Percentiles rank a stretch among this genome's conserved stretches.
Conservation (phyloP, 2,797 vertebrate genomes). For the Erpetoichthys calabaricus region DNA sequence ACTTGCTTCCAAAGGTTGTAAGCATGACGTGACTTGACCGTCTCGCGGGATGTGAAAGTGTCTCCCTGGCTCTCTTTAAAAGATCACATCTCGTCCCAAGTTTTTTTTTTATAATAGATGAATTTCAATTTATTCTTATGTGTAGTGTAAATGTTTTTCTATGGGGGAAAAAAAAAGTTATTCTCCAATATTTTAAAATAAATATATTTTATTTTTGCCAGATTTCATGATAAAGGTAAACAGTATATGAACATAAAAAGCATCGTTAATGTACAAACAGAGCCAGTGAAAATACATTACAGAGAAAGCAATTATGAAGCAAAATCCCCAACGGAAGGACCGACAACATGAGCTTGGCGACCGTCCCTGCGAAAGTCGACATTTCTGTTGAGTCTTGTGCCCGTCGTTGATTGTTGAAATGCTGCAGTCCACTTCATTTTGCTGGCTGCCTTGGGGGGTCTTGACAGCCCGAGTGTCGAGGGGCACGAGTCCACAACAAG, state of each 20-base stretch:
- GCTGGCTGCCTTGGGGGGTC: neutral
- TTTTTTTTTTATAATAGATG: too few species aligned
- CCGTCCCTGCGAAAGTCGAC: slow-evolving; percentile 2
- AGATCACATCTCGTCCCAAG: too few species aligned
- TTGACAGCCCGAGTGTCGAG: neutral
- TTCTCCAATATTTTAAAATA: slow-evolving; percentile 69
- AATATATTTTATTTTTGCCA: slow-evolving; percentile 99
- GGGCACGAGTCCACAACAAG: slow-evolving; percentile 1
- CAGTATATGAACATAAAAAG: slow-evolving; percentile 97
- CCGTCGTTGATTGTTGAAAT: slow-evolving; percentile 1
- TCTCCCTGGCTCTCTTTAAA: too few species aligned
- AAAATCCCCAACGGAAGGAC: slow-evolving; percentile 27
- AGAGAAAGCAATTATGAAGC: slow-evolving; percentile 41
- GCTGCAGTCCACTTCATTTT: neutral
- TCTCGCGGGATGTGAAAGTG: too few species aligned
- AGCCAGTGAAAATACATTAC: slow-evolving; percentile 73
- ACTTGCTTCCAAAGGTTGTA: too few species aligned
- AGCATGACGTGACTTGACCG: too few species aligned
- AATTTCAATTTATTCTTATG: too few species aligned
- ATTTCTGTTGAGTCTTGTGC: slow-evolving; percentile 4
- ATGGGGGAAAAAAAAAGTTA: too few species aligned
- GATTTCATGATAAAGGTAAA: slow-evolving; percentile 94
- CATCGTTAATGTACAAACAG: slow-evolving; percentile 92
- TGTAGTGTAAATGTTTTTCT: too few species aligned
- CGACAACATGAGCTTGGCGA: slow-evolving; percentile 4